Conservation (phyloP, 2,113 vertebrate species). For the Holacanthus passer region DNA sequence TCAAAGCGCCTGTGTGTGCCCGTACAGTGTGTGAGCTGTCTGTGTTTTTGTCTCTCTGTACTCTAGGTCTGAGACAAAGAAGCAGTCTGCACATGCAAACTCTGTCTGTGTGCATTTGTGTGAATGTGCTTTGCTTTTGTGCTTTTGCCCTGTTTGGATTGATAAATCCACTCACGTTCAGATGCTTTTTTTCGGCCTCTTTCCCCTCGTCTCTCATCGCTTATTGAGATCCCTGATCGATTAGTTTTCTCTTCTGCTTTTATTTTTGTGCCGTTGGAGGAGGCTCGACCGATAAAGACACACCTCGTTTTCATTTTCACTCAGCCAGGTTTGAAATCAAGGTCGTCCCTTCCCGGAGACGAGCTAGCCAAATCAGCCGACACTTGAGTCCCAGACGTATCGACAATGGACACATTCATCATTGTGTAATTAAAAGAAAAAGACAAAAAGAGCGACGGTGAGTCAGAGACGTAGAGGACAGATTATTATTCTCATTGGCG, state of each 20-base stretch:
- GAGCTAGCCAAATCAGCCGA: constrained; percentile 21
- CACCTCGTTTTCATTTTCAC: constrained; percentile 25
- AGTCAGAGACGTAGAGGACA: constrained; percentile 44
- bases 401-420: constrained; percentile 44
- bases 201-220: constrained; percentile 37
- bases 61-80: constrained; percentile 13
- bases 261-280: background rate
- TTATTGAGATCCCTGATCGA: background rate
- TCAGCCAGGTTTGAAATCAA: constrained; percentile 45
- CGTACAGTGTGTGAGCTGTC: background rate
- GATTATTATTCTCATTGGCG: constrained; percentile 54
- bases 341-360: constrained; percentile 31
- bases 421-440: constrained; percentile 33
- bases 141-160: constrained; percentile 8
- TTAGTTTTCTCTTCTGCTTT: constrained; percentile 7
- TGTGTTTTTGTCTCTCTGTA: constrained; percentile 1
- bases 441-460: constrained; percentile 45
- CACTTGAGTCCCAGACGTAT: constrained; percentile 12
- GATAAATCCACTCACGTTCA: constrained; percentile 40
- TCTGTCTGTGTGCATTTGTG: background rate
- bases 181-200: constrained; percentile 11
- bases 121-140: constrained; percentile 17
- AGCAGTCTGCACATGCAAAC: background rate
- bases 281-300: background rate
- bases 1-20: constrained; percentile 34